Conservation (phyloP, 2,797 vertebrate species). For the Melanotaenia nigrans region DNA sequence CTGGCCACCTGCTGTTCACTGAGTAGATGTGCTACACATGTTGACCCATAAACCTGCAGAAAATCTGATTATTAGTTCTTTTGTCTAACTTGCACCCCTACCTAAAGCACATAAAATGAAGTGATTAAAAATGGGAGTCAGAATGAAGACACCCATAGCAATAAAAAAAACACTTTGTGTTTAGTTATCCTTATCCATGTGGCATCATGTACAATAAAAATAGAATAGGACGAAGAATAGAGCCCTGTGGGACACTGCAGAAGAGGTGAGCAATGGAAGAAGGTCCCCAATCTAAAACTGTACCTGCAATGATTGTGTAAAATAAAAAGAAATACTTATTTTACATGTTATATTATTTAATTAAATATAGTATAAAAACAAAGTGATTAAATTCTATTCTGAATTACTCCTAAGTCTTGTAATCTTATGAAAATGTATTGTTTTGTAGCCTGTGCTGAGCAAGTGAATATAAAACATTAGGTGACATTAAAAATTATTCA, state of each 20-base stretch:
- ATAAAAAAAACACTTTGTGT: too few species aligned
- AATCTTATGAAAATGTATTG: neutral
- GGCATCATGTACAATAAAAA: too few species aligned
- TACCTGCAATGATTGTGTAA: neutral
- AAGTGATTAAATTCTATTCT: neutral
- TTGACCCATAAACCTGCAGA: neutral
- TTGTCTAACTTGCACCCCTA: neutral
- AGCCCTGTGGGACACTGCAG: too few species aligned
- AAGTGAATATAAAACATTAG: neutral
- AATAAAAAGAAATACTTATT: neutral
- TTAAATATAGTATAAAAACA: neutral
- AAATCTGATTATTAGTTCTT: neutral
- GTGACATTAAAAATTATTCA: too few species aligned
- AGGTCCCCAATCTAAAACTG: neutral
- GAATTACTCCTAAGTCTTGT: neutral
- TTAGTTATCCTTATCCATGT: too few species aligned
- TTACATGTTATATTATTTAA: neutral
- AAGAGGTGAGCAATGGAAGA: neutral
- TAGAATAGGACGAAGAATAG: too few species aligned
- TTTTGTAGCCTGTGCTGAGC: neutral
- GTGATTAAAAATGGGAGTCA: neutral
- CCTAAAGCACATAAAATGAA: neutral
- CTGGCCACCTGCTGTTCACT: slow-evolving; percentile 65
- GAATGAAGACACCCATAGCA: neutral
- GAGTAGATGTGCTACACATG: slow-evolving; percentile 14